Conservation (phyloP, 2,888 invertebrate genomes). For the Luperina nickerlii region DNA sequence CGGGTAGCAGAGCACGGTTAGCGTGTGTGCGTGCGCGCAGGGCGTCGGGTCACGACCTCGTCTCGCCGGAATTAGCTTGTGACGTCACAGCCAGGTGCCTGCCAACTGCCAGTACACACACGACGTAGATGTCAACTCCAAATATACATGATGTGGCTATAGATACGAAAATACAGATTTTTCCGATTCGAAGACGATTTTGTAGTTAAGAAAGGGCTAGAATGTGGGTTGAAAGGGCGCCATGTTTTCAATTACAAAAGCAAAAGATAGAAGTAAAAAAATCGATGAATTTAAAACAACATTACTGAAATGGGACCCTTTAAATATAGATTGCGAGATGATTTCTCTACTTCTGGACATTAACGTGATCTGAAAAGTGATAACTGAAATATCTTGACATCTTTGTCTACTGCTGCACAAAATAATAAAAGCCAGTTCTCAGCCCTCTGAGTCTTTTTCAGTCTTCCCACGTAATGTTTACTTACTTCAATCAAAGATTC, state of each 20-base stretch:
- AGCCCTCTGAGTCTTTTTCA: neutral
- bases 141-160: slow-evolving; percentile 54
- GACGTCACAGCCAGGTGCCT: slow-evolving; percentile 80
- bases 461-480: neutral
- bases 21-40: slow-evolving; percentile 74
- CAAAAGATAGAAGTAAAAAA: neutral
- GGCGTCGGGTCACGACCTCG: slow-evolving; percentile 88
- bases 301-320: neutral
- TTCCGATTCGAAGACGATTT: slow-evolving; percentile 19
- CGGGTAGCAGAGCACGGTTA: slow-evolving; percentile 47
- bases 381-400: neutral
- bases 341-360: neutral
- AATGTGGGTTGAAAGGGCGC: neutral
- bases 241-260: neutral
- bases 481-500: neutral
- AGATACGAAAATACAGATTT: slow-evolving; percentile 32
- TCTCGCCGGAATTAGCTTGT: slow-evolving; percentile 82
- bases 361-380: slow-evolving; percentile 9
- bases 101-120: slow-evolving; percentile 75
- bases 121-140: slow-evolving; percentile 71
- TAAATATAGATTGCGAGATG: neutral
- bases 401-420: neutral
- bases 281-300: too few relatives aligned
- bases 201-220: neutral
- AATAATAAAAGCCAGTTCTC: too few relatives aligned